Conservation (phyloP, 2,888 invertebrate species). For the Meghimatium bilineatum region DNA sequence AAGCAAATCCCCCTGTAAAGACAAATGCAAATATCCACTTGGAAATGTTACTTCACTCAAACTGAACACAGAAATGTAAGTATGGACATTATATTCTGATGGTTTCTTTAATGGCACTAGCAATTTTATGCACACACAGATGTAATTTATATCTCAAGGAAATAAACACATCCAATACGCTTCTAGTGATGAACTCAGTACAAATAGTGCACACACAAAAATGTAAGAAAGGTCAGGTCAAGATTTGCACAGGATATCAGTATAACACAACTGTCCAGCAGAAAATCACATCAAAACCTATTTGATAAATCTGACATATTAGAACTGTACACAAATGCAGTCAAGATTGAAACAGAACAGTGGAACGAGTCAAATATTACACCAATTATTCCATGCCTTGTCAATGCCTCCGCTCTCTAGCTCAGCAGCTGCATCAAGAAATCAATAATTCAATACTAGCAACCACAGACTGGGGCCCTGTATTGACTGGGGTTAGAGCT, state of each 20-base stretch:
- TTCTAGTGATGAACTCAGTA: background rate
- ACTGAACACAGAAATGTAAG: background rate
- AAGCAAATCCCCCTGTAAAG: conserved; percentile 93
- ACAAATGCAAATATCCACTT: background rate
- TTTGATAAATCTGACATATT: background rate
- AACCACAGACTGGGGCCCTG: background rate
- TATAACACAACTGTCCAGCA: background rate
- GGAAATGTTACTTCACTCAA: background rate
- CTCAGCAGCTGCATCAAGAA: conserved; percentile 32
- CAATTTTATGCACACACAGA: background rate
- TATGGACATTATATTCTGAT: background rate
- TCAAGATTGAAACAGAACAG: background rate
- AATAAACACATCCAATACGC: too few species aligned
- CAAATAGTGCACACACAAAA: background rate
- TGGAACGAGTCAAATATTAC: background rate
- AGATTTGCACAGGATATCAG: background rate
- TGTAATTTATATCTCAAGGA: too few species aligned
- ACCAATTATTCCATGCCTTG: background rate
- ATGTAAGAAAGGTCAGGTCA: background rate
- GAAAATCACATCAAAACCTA: background rate
- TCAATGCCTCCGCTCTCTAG: conserved; percentile 85
- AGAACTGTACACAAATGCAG: background rate
- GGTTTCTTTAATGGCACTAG: background rate
- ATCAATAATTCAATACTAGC: conserved; percentile 44
- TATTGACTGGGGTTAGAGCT: conserved; percentile 31